These are phyloP conservation scores for Hylia prasina DNA, from an alignment of 2,113 vertebrate species.

Conservation along the genomic window DNA sequence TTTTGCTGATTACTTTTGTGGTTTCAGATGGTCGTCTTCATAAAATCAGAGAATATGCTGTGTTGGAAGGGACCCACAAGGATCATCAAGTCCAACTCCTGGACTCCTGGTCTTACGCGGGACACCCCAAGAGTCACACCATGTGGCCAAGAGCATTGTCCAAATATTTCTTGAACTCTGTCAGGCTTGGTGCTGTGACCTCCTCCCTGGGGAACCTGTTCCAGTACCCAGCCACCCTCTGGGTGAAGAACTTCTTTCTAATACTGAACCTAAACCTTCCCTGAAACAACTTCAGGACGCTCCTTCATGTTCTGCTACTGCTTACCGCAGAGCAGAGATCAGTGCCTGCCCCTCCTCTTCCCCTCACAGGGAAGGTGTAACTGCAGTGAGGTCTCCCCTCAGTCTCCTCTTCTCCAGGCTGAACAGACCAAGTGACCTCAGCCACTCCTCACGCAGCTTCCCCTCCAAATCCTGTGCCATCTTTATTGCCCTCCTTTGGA, in stretches of 20 bases:
- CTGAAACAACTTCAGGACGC: not conserved
- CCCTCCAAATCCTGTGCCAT: not conserved
- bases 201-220: not conserved
- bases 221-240: fast-evolving
- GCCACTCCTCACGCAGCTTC: not conserved
- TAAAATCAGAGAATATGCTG: not conserved
- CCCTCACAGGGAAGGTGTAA: fast-evolving
- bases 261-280: not conserved
- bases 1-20: not conserved
- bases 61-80: not conserved
- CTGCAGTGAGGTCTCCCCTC: not conserved
- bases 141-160: not conserved
- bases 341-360: not conserved
- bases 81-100: not conserved
- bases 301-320: fast-evolving
- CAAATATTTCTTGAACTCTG: not conserved
- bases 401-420: not conserved
- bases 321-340: fast-evolving
- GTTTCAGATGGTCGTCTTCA: not conserved
- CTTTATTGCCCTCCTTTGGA: not conserved
- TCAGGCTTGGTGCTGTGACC: not conserved
- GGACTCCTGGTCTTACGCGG: not conserved
- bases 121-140: not conserved
- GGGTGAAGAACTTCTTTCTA: not conserved
- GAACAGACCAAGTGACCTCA: not conserved